Percentiles rank a stretch among this genome's conserved stretches.
phyloP scores from a whole-genome alignment of 2,113 vertebrate genomes.

The Struthidea cinerea region DNA sequence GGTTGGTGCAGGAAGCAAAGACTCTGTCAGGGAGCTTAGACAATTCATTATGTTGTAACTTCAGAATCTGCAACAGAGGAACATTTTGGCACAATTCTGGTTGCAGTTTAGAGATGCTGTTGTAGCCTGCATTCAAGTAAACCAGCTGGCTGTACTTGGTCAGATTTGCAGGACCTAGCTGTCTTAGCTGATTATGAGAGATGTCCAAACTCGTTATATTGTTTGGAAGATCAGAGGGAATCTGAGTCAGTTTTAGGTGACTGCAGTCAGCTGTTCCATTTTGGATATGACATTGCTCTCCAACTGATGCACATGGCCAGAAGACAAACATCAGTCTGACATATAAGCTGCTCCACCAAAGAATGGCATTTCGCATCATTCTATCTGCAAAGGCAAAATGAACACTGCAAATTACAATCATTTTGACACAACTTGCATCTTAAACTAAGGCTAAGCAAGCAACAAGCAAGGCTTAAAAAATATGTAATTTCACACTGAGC shows the following conservation, averaged over 20 bases:
- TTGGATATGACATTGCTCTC: constrained; percentile 70
- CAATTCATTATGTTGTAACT: constrained; percentile 83
- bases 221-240: constrained; percentile 82
- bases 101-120: constrained; percentile 78
- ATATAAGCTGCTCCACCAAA: background rate
- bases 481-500: background rate
- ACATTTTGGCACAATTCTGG: constrained; percentile 74
- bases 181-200: constrained; percentile 84
- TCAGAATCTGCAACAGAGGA: constrained; percentile 73
- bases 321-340: constrained; percentile 14
- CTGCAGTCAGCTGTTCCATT: constrained; percentile 83
- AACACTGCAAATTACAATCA: background rate
- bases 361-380: constrained; percentile 24
- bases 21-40: constrained; percentile 67
- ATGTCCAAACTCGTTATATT: constrained; percentile 84
- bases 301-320: background rate
- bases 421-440: background rate
- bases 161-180: constrained; percentile 67
- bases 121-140: constrained; percentile 79
- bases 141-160: constrained; percentile 74
- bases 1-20: constrained; percentile 71
- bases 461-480: background rate
- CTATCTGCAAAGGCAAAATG: constrained; percentile 17
- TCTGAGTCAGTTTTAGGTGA: constrained; percentile 77
- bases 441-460: background rate